Base-by-base conservation (phyloP, 2,113 vertebrate genomes). In the Machaerirhynchus nigripectus region DNA sequence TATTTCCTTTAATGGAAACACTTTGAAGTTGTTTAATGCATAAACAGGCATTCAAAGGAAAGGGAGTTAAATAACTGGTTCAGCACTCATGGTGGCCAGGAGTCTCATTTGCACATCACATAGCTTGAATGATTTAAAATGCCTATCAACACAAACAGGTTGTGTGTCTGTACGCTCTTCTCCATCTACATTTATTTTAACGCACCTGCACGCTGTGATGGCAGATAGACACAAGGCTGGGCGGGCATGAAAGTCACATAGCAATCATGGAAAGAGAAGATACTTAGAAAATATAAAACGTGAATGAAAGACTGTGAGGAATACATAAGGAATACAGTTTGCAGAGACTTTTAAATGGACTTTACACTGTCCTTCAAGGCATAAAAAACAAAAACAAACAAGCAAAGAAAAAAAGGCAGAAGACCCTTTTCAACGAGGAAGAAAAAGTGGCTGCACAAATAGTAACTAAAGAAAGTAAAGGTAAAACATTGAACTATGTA, bases 91-190 rank as follows among this genome's bases (percentile, higher is more conserved):
- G 19, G 33, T 44, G 50, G 37, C 71, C 87, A 74, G 50, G 55
- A 95, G 16, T 22, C 23, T 67, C 31, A 91, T 95, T 76, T 94
- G 65, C 88, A 94, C 71, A 94, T 91, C 57, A 89, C 39, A 87
- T 1, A 73, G 55, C 5, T 56, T 44, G 19, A 44, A 56, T 3
- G 1, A 84, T 52, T 95, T 65, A 70, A 90, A 82, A 59, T 81
- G 59, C 35, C 11, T 24, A 57, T 65, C 53, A 79, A 50, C n/a
- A 55, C 17, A 56, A 42, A 74, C 42, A 80, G 30, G 63, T n/a
- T n/a, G n/a, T n/a, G n/a, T 90, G 70, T 50, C 87, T 91, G 23
- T 24, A 20, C 0, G 2, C 33, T 76, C 27, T 10, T 79, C 16
- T n/a, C 87, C 75, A 74, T 49, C 75, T 70, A 35, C 35, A 80